These are phyloP conservation scores for Scaptomyza montana DNA, from an alignment of 1,140 invertebrate species.

Conservation along the genomic window DNA sequence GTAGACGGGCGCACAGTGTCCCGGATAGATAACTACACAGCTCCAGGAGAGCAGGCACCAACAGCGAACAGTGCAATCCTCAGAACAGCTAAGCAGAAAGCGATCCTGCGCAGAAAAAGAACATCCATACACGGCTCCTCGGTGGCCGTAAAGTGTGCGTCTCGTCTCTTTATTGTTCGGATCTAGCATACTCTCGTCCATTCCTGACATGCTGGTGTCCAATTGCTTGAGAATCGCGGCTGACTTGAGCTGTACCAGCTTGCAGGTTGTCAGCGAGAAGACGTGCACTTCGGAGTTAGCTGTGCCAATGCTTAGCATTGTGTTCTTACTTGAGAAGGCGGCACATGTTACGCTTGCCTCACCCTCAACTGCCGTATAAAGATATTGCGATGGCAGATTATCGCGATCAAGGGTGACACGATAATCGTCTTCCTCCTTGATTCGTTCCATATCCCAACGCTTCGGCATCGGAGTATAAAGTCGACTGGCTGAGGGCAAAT, in stretches of 20 bases:
- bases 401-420: conserved; percentile 32
- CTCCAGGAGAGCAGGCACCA: conserved; percentile 63
- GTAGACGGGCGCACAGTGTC: conserved; percentile 34
- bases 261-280: conserved; percentile 46
- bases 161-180: conserved; percentile 8
- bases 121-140: conserved; percentile 37
- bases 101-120: conserved; percentile 50
- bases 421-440: conserved; percentile 47
- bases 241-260: conserved; percentile 46
- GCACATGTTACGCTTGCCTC: conserved; percentile 51
- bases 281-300: conserved; percentile 26
- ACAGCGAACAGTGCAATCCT: conserved; percentile 49
- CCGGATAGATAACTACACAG: conserved; percentile 59
- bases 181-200: conserved; percentile 49
- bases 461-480: conserved; percentile 35
- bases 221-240: conserved; percentile 26
- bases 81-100: conserved; percentile 50
- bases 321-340: conserved; percentile 39
- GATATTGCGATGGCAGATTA: conserved; percentile 42
- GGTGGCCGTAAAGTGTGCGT: conserved; percentile 47
- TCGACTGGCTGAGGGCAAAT: conserved; percentile 27
- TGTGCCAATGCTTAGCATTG: conserved; percentile 54
- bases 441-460: conserved; percentile 39
- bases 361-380: conserved; percentile 30
- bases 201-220: conserved; percentile 27